phyloP scores from a whole-genome alignment of 2,797 vertebrate genomes.

The Scyliorhinus canicula region DNA sequence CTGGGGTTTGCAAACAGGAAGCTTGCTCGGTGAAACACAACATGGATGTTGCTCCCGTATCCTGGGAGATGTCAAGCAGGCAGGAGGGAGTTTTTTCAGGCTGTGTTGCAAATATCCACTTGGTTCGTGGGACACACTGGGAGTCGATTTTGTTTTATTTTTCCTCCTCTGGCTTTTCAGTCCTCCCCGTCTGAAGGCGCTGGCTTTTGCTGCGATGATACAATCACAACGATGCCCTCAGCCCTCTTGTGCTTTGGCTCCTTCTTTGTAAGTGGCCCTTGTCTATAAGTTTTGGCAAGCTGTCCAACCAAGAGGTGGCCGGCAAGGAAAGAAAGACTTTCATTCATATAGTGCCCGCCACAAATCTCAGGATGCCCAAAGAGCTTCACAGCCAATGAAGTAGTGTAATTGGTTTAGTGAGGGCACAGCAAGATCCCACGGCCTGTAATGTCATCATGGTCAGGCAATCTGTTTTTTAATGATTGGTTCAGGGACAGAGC shows the following conservation, averaged over 20 bases:
- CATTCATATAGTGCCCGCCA: background rate
- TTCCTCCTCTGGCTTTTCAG: background rate
- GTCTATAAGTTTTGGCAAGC: background rate
- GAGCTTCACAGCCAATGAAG: background rate
- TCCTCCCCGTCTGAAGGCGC: background rate
- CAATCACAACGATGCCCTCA: background rate
- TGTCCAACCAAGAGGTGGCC: background rate
- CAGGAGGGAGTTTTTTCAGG: background rate
- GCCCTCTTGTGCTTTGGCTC: background rate
- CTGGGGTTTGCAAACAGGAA: background rate
- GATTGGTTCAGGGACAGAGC: background rate
- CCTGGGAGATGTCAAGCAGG: background rate
- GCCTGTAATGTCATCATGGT: background rate
- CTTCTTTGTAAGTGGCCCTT: background rate
- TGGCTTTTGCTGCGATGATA: background rate
- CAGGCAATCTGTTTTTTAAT: background rate
- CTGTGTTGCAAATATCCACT: background rate
- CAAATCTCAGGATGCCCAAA: background rate
- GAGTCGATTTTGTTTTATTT: background rate
- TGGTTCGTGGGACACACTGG: background rate
- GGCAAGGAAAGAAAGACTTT: background rate
- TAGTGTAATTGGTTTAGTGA: background rate
- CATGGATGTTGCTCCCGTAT: background rate
- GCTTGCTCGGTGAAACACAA: background rate
- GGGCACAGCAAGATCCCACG: background rate